Evolutionary conservation across 1,140 invertebrate genomes (phyloP), one percentile per base, ranked within the genome.

Genomic region (Calephelis virginiensis): DNA sequence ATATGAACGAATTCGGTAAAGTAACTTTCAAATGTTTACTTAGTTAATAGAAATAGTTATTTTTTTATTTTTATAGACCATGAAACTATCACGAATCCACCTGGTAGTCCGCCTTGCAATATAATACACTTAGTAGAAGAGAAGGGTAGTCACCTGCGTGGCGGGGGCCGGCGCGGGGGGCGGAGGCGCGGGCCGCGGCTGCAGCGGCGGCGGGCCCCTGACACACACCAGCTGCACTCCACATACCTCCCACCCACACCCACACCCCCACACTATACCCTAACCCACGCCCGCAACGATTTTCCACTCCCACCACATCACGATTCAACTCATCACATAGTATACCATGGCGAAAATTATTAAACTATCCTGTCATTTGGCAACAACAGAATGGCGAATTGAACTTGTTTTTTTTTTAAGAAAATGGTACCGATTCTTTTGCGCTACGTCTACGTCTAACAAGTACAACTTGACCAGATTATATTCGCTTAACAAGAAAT

Each of bases 191-290:
- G 70, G 63, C 61, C 61, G 78, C 72, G 75, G 69, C 78, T 70
- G 75, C 73, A 68, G 66, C 71, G 62, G 66, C 69, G 68, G 66
- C 71, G 72, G 74, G 70, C 70, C 71, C 73, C 75, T 78, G 71
- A 72, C 83, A 75, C 78, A 77, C 74, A 63, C 64, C 66, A 59
- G 67, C 70, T 71, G 48, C 56, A 62, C 62, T 47, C 14, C 28
- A 49, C 68, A 37, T 56, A 73, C 76, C 69, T 69, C 72, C 61
- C 64, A 46, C 45, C 61, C 69, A 59, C 46, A 67, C 76, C 14
- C 48, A 69, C 45, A 9, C 14, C 50, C 78, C 76, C 80, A 82
- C 78, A 80, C 74, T 76, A 73, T 76, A 77, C 77, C 67, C 79
- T 43, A 38, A 0, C 60, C 38, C 40, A 13, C 37, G 11, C 13